Conservation (phyloP, 2,888 invertebrate genomes). For the Operophtera brumata region DNA sequence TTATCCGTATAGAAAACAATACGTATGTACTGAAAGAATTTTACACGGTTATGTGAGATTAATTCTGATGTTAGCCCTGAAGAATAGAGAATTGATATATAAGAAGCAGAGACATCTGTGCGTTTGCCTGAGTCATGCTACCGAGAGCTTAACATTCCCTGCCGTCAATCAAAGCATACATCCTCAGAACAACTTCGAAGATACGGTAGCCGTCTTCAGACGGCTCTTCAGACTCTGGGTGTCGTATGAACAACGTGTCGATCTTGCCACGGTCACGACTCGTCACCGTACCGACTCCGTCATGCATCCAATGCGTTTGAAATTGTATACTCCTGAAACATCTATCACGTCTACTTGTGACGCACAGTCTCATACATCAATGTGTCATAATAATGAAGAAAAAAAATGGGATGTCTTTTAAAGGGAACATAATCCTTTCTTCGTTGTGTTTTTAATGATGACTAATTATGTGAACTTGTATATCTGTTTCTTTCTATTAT, state of each 20-base stretch:
- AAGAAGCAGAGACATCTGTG: too few species aligned
- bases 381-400: slow-evolving; percentile 18
- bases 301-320: slow-evolving; percentile 51
- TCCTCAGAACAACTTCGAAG: slow-evolving; percentile 1
- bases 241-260: slow-evolving; percentile 43
- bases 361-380: slow-evolving; percentile 11
- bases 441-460: slow-evolving; percentile 3
- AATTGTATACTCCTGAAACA: slow-evolving; percentile 45
- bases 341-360: slow-evolving; percentile 22
- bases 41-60: too few species aligned
- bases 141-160: too few species aligned
- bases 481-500: not conserved
- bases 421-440: slow-evolving; percentile 3
- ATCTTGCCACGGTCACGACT: slow-evolving; percentile 64
- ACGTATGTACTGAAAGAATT: too few species aligned
- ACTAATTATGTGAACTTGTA: not conserved
- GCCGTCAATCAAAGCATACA: not conserved
- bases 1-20: too few species aligned
- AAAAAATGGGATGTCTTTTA: slow-evolving; percentile 3
- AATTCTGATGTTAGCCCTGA: too few species aligned
- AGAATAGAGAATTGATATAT: too few species aligned
- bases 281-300: slow-evolving; percentile 56
- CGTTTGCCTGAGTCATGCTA: too few species aligned
- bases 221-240: slow-evolving; percentile 46
- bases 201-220: slow-evolving; percentile 50